Evolutionary conservation across 2,113 vertebrate species (phyloP), one percentile per base, ranked within the genome.

Genomic region (Apus apus): DNA sequence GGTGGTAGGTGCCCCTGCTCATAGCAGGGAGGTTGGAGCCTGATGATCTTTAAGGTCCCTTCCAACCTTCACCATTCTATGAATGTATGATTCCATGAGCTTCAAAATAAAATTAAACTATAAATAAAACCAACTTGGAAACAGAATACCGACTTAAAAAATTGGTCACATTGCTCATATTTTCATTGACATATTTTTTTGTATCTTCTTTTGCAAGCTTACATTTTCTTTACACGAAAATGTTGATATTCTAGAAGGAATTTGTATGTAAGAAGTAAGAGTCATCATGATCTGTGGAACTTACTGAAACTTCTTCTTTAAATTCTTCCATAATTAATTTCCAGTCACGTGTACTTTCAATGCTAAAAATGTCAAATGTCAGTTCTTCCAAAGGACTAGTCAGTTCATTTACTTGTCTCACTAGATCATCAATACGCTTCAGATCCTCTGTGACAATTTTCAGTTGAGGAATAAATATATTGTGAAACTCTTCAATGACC

Each of bases 401-500:
- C 53, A 99, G 96, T 82, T 80, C 62, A 48, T 99, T 98, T 60
- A 99, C 98, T 83, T 96, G 83, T 83, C 87, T 93, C 75, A 98
- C 85, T 19, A 99, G 98, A 9, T 98, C 98, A 6, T 99, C 98
- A 12, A 99, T 90, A 34, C 87, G 94, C 61, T 98, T 98, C 12
- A 98, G 98, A 54, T 99, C 97, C 45, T 98, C 98, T 0, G 99
- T 99, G 83, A 99, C 98, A 23, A 97, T 96, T 96, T 98, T 99
- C 38, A 99, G 96, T 71, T 99, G 99, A 25, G 98, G 97, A 45
- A 98, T 98, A 96, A 99, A 99, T 66, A 99, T 97, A 89, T 98
- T 99, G 91, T 98, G 94, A 90, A 99, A 99, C 64, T 99, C 99
- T 80, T 99, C 98, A 79, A 98, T 87, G 43, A 98, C 98, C 99